These are phyloP conservation scores for Motacilla tschutschensis DNA, from an alignment of 2,113 vertebrate species.

Conservation along the genomic window DNA sequence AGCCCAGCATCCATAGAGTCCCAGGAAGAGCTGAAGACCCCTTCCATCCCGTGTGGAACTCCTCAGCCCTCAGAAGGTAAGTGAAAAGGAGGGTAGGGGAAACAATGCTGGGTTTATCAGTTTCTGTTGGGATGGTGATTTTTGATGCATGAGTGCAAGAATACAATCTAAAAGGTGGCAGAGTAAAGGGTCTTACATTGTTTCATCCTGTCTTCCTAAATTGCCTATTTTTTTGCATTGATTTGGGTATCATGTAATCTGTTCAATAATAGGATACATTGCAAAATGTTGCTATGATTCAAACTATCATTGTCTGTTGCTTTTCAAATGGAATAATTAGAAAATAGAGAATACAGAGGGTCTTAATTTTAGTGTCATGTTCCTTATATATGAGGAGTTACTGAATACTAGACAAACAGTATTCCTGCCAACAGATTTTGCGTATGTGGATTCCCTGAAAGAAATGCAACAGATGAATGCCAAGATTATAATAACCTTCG, in stretches of 20 bases:
- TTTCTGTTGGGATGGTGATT: neutral
- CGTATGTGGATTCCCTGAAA: constrained; percentile 44
- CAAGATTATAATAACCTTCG: constrained; percentile 44
- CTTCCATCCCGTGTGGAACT: constrained; percentile 9
- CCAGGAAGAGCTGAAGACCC: constrained; percentile 65
- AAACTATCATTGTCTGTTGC: neutral
- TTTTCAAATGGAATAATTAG: constrained; percentile 9
- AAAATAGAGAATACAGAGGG: neutral
- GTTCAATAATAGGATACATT: neutral
- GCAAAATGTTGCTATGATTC: neutral
- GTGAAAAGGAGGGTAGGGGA: constrained; percentile 4
- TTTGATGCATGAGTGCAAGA: neutral
- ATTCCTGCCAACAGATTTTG: constrained; percentile 46
- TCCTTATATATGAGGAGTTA: constrained; percentile 9
- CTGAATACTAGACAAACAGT: constrained; percentile 13
- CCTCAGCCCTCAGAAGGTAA: constrained; percentile 75
- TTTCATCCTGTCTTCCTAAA: neutral
- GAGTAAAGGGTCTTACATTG: neutral
- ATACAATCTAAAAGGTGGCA: neutral
- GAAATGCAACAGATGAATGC: constrained; percentile 28
- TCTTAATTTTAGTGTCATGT: constrained; percentile 23
- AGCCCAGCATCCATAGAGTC: constrained; percentile 71
- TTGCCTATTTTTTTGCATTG: neutral
- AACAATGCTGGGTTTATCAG: neutral
- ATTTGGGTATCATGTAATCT: neutral